These are phyloP conservation scores for Samia ricini DNA, from an alignment of 1,140 invertebrate genomes.

Conservation along the genomic window DNA sequence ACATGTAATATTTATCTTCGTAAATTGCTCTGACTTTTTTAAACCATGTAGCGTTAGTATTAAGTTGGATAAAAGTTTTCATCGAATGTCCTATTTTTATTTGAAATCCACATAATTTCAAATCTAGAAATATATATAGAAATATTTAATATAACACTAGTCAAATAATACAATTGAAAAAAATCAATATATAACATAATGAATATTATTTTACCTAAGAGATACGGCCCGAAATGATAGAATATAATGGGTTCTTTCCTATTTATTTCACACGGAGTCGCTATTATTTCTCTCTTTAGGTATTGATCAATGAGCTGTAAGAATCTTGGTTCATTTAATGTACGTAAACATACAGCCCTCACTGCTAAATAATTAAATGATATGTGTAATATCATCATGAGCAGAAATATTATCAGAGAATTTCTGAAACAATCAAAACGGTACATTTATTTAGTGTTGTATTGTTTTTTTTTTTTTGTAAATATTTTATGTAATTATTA, in stretches of 20 bases:
- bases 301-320: conserved; percentile 68
- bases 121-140: conserved; percentile 69
- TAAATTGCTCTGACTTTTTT: conserved; percentile 59
- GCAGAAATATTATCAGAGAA: conserved; percentile 34
- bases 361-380: conserved; percentile 93
- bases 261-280: conserved; percentile 64
- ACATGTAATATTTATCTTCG: conserved; percentile 68
- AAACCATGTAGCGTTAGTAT: conserved; percentile 44
- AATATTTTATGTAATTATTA: not conserved
- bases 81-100: conserved; percentile 78
- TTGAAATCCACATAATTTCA: conserved; percentile 74
- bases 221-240: conserved; percentile 42
- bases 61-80: conserved; percentile 37
- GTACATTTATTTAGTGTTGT: conserved; percentile 24
- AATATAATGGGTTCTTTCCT: conserved; percentile 66
- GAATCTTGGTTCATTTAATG: conserved; percentile 89
- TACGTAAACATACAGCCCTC: conserved; percentile 83
- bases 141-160: conserved; percentile 7
- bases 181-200: not conserved
- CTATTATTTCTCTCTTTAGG: conserved; percentile 53
- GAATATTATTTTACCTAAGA: conserved; percentile 33
- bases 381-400: conserved; percentile 90
- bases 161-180: not conserved
- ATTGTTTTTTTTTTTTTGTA: too few species aligned
- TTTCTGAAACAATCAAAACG: conserved; percentile 66